Evolutionary conservation across 2,113 vertebrate genomes (phyloP).

Genomic region (Malurus elegans): DNA sequence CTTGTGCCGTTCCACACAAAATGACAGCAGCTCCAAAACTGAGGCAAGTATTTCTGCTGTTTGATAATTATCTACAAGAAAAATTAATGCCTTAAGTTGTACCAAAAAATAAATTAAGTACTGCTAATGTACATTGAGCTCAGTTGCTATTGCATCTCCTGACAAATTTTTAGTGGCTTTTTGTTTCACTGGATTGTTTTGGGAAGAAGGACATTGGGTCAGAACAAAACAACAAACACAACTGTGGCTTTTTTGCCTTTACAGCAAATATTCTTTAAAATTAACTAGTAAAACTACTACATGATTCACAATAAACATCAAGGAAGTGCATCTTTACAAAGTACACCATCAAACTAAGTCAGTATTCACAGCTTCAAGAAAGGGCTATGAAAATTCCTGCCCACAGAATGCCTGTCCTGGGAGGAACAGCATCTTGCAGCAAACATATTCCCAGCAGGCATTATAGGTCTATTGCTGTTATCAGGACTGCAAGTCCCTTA

Average conservation of each 20-base stretch:
- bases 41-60: constrained; percentile 92
- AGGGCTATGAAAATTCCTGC: not conserved
- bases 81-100: not conserved
- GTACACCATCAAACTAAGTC: not conserved
- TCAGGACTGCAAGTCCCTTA: not conserved
- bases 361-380: not conserved
- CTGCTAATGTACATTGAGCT: fast-evolving
- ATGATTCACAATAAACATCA: not conserved
- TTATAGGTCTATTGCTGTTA: not conserved
- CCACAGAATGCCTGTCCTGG: not conserved
- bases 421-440: not conserved
- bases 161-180: not conserved
- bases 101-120: not conserved
- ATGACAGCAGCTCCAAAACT: constrained; percentile 91
- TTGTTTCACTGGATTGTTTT: not conserved
- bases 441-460: fast-evolving
- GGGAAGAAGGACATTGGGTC: not conserved
- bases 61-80: constrained; percentile 88
- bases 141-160: not conserved
- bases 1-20: constrained; percentile 92
- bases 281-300: not conserved
- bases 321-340: not conserved
- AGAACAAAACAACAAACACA: not conserved
- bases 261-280: not conserved
- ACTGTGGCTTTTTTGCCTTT: not conserved